Conservation (phyloP, 2,797 vertebrate genomes). For the Etheostoma perlongum region DNA sequence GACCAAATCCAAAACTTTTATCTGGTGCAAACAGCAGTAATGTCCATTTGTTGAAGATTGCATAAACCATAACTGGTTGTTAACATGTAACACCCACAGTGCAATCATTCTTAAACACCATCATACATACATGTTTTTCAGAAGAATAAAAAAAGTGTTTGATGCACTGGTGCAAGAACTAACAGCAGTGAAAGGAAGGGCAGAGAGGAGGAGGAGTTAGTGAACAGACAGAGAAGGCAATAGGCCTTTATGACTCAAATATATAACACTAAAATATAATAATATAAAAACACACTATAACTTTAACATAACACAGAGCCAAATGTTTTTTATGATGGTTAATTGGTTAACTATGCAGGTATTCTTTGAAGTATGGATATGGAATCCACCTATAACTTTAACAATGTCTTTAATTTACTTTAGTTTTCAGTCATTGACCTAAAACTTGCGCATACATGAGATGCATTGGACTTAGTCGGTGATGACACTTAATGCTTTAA, state of each 20-base stretch:
- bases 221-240: neutral
- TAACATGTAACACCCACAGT: neutral
- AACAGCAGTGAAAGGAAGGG: conserved; percentile 23
- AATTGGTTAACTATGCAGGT: neutral
- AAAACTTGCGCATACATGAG: neutral
- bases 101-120: neutral
- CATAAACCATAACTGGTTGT: neutral
- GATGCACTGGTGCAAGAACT: neutral
- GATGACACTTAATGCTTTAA: neutral
- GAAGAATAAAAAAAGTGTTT: neutral
- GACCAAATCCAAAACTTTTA: conserved; percentile 42
- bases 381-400: neutral
- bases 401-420: neutral
- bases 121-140: neutral
- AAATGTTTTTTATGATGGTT: conserved; percentile 5
- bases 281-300: too few species aligned
- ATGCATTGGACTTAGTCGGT: neutral
- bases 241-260: neutral
- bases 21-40: conserved; percentile 21
- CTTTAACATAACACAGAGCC: neutral
- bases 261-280: too few species aligned
- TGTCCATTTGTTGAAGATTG: neutral
- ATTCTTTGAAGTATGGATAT: neutral
- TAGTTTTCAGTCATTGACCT: neutral
- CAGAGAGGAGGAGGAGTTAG: conserved; percentile 6